Base-by-base conservation (phyloP, 2,113 vertebrate genomes). In the Trinectes maculatus region DNA sequence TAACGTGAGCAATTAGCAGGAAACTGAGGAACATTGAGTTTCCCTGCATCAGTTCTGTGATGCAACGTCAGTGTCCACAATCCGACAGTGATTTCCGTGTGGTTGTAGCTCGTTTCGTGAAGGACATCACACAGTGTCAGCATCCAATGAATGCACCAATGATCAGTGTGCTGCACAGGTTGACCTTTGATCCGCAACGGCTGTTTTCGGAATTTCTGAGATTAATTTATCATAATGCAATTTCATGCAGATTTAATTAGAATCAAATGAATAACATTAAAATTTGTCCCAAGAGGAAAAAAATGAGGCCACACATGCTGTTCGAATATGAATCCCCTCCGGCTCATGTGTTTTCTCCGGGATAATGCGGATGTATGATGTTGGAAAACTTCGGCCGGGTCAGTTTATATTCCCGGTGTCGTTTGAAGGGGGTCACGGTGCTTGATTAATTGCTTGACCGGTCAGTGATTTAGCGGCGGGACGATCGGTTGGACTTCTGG, bases 81-180 rank as follows among this genome's bases (percentile, higher is more conserved):
- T 31, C 29, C 29, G 8, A 31, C 29, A 31, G 29, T 31, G 8
- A 8, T 31, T n/a, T n/a, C n/a, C n/a, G n/a, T n/a, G n/a, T n/a
- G n/a, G n/a, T n/a, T n/a, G n/a, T n/a, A n/a, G n/a, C n/a, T n/a
- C n/a, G n/a, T n/a, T n/a, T n/a, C n/a, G n/a, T n/a, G 8, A 31
- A 8, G 8, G 29, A 5, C 29, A 31, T 31, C 15, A 10, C 42
- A 31, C 5, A 3, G 13, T 0, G 15, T 29, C 53, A 16, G 34
- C 25, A 10, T 43, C 25, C 25, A 12, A 22, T 49, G 9, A 64
- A 18, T 51, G 9, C 3, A 29, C 4, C 3, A 0, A 6, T 39
- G 33, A 68, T 55, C 54, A 55, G 24, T n/a, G 34, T 31, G 75
- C 28, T 28, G 19, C 37, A 64, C 21, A 2, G 13, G 19, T 46